These are phyloP conservation scores for Hoplias malabaricus DNA, from an alignment of 2,113 vertebrate genomes.

Conservation along the genomic window DNA sequence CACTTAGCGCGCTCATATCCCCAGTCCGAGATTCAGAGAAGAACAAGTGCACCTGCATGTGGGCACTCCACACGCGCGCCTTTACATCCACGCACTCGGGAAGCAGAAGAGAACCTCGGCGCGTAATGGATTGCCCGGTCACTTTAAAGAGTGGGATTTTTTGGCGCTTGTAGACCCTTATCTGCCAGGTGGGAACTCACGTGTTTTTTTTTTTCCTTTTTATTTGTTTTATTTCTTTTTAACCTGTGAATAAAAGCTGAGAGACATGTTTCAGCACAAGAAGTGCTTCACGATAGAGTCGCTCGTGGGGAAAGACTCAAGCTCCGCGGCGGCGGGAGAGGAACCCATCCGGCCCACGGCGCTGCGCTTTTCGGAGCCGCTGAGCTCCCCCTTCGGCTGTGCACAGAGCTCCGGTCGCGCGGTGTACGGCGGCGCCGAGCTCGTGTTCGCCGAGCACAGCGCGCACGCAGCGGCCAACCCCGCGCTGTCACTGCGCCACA, in stretches of 20 bases:
- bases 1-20: no score
- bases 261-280: slow-evolving; percentile 70
- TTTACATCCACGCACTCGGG: not conserved
- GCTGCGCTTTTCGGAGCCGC: slow-evolving; percentile 72
- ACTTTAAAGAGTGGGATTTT: slow-evolving; percentile 10
- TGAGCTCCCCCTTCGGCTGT: slow-evolving; percentile 66
- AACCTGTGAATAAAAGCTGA: not conserved
- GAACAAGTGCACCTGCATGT: slow-evolving; percentile 7
- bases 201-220: not conserved
- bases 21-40: not conserved
- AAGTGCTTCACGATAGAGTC: slow-evolving; percentile 78
- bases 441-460: slow-evolving; percentile 74
- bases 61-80: not conserved
- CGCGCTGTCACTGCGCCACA: slow-evolving; percentile 69
- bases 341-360: slow-evolving; percentile 73
- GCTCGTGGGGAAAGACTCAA: slow-evolving; percentile 75
- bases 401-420: slow-evolving; percentile 73
- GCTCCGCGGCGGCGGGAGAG: slow-evolving; percentile 62
- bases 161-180: not conserved
- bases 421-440: slow-evolving; percentile 71
- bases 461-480: slow-evolving; percentile 59
- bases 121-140: slow-evolving; percentile 62
- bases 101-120: not conserved
- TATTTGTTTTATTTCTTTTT: not conserved
- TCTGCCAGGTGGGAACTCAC: not conserved